These are phyloP conservation scores for Coboldia fuscipes DNA, from an alignment of 1,140 invertebrate species.

Conservation along the genomic window DNA sequence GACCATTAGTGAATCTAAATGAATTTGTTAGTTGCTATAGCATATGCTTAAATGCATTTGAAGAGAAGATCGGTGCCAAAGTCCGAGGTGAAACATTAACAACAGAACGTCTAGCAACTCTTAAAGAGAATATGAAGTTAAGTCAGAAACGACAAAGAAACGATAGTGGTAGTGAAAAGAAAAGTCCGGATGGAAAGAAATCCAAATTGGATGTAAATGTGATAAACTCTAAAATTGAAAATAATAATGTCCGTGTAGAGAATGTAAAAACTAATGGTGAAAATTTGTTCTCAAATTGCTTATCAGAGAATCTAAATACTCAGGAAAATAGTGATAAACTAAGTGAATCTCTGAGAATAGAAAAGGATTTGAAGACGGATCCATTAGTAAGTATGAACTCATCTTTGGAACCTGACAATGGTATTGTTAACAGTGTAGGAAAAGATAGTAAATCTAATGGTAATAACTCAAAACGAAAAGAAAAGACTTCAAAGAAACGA, in stretches of 20 bases:
- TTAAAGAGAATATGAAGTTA: conserved; percentile 3
- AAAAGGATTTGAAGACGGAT: too few species aligned
- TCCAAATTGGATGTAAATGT: conserved; percentile 11
- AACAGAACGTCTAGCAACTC: conserved; percentile 4
- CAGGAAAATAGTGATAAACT: too few species aligned
- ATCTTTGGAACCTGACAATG: too few species aligned
- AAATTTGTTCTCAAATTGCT: too few species aligned
- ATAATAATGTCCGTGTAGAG: neutral
- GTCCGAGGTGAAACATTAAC: conserved; percentile 21
- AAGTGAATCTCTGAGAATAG: too few species aligned
- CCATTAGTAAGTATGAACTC: too few species aligned
- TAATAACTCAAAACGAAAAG: conserved; percentile 1
- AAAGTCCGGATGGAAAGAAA: conserved; percentile 21
- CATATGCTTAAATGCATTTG: conserved; percentile 48
- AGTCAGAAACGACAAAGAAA: conserved; percentile 27
- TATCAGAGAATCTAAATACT: too few species aligned
- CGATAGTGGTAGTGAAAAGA: conserved; percentile 27
- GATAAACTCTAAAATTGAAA: neutral
- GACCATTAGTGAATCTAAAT: conserved; percentile 46
- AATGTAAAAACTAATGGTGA: conserved; percentile 2
- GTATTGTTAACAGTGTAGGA: neutral
- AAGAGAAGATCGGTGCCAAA: conserved; percentile 38
- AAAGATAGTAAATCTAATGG: too few species aligned
- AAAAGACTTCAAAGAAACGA: neutral
- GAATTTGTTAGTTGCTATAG: conserved; percentile 51